Base-by-base conservation (phyloP, 2,113 vertebrate genomes). In the Rattus rattus region DNA sequence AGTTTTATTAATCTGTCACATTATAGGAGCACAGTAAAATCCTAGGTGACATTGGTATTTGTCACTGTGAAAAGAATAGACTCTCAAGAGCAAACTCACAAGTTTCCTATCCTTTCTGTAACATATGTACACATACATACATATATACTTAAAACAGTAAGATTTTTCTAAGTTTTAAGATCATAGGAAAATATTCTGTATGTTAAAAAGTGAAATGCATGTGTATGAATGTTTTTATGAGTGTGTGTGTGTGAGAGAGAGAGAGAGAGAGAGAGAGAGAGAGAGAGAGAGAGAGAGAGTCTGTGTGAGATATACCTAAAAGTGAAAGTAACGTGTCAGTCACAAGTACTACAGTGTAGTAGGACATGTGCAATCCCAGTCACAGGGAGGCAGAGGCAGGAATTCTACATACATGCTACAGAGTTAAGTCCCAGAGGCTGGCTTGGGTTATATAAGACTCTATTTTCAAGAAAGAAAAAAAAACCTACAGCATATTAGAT, bases 131-230 rank as follows among this genome's bases (percentile, higher is more conserved):
- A 92, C 94, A 94, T 80, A 80, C 10, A 80, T 81, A 54, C 8
- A 81, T 12, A 56, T 56, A 80, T 5, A 91, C 19, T 79, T 88
- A 77, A 54, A 93, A 83, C n/a, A 90, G 43, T 54, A 95, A 63
- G 61, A 76, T 76, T 86, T 86, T 88, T 33, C 26, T 47, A 75
- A 61, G 49, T 65, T 80, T 81, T 87, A 88, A 92, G 59, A 89
- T 13, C 52, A 85, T 9, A 91, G 76, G 26, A 63, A 76, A 39
- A 83, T 30, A 77, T 49, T 49, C 5, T 77, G 9, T 43, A 73
- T 22, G n/a, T 73, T 73, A 43, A 49, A 77, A 77, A 49, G 26
- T 11, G 54, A 91, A 47, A n/a, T 69, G 56, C 43, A 43, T 43
- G 43, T 43, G 43, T 43, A 43, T 43, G 43, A 43, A 43, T 43